Percentiles rank a stretch among this genome's conserved stretches.
These are phyloP conservation scores for Clinocottus analis DNA, from an alignment of 2,113 vertebrate species.

Conservation along the genomic window DNA sequence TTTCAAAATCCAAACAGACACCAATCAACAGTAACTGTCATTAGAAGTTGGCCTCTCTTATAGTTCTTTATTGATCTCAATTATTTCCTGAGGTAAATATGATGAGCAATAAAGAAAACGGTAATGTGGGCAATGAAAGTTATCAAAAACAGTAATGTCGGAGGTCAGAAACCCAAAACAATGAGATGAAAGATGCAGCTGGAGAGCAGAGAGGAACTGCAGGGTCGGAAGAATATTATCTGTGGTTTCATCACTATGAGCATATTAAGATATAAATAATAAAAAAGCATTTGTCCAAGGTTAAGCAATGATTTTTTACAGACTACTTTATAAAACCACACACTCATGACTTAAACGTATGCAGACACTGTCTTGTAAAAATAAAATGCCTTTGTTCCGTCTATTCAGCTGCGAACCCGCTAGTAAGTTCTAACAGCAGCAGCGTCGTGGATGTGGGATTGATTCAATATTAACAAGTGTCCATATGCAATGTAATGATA, in stretches of 20 bases:
- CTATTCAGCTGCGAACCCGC: neutral
- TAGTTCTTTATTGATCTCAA: neutral
- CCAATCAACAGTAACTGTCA: neutral
- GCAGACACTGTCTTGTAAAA: neutral
- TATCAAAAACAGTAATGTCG: neutral
- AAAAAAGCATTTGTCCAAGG: neutral
- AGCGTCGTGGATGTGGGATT: neutral
- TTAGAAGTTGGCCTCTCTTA: neutral
- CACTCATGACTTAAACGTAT: neutral
- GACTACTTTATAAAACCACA: neutral
- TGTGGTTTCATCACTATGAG: neutral
- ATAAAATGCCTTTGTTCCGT: neutral
- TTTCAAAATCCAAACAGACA: constrained; percentile 1
- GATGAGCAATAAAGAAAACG: too few relatives aligned
- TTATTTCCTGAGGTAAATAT: neutral
- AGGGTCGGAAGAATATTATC: neutral
- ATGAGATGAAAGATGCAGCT: neutral
- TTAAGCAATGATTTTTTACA: neutral
- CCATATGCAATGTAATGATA: neutral
- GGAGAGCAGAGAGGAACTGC: neutral
- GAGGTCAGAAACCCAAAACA: neutral
- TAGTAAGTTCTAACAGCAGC: neutral
- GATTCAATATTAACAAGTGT: neutral
- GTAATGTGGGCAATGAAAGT: neutral
- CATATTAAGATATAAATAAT: neutral